Evolutionary conservation across 2,797 vertebrate genomes (phyloP).

Genomic region (Sebastes hubbsi): DNA sequence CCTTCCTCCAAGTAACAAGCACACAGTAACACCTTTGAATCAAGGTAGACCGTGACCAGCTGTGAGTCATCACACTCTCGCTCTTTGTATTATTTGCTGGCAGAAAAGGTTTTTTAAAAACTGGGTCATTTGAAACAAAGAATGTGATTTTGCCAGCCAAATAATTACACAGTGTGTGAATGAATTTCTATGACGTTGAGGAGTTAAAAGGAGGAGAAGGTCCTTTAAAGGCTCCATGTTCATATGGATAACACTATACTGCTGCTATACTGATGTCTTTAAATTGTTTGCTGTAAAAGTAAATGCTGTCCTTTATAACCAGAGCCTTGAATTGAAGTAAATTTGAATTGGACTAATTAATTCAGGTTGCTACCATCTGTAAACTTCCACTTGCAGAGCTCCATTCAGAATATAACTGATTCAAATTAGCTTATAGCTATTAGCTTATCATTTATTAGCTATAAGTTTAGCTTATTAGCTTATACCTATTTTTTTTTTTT

Average conservation of each 20-base stretch:
- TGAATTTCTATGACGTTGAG: background rate
- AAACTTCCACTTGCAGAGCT: background rate
- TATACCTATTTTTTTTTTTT: background rate
- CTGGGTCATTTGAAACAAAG: constrained; percentile 13
- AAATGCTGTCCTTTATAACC: background rate
- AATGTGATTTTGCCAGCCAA: background rate
- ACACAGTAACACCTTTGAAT: constrained; percentile 5
- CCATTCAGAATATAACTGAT: background rate
- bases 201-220: background rate
- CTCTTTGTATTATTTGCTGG: background rate
- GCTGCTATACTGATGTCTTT: background rate
- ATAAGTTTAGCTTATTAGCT: background rate
- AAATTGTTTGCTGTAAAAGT: background rate
- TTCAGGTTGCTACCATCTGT: background rate
- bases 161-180: background rate
- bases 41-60: background rate
- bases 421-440: background rate
- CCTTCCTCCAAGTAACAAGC: background rate
- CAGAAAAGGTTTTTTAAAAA: constrained; percentile 2
- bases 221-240: background rate
- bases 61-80: constrained; percentile 34
- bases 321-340: background rate
- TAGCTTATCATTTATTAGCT: background rate
- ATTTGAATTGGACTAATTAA: background rate
- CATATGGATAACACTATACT: background rate